Percentiles rank a stretch among this genome's conserved stretches.
Conservation (phyloP, 2,888 invertebrate genomes). For the Apamea sordens region DNA sequence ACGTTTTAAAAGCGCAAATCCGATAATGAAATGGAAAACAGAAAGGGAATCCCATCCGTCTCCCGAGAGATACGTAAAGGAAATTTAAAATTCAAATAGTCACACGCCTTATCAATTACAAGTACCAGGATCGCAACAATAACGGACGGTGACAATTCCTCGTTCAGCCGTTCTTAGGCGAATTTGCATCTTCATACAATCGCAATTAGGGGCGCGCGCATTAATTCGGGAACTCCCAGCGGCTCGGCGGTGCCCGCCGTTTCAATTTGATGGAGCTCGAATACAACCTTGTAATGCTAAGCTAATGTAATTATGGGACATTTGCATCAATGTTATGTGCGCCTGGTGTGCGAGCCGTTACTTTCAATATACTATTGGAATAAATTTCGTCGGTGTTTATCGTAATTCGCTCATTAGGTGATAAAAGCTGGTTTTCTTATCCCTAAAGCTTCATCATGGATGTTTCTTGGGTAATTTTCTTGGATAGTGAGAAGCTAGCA, state of each 20-base stretch:
- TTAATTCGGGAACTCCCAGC: conserved; percentile 68
- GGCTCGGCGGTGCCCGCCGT: conserved; percentile 66
- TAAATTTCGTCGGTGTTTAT: conserved; percentile 69
- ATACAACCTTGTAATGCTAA: conserved; percentile 78
- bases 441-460: conserved; percentile 46
- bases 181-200: conserved; percentile 89
- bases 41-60: conserved; percentile 77
- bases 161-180: conserved; percentile 78
- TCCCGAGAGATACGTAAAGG: conserved; percentile 71
- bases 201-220: conserved; percentile 83
- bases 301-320: conserved; percentile 81
- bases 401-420: conserved; percentile 64
- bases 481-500: conserved; percentile 53
- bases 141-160: conserved; percentile 80
- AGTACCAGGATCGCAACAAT: conserved; percentile 82
- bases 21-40: conserved; percentile 74
- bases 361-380: conserved; percentile 81
- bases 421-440: conserved; percentile 58
- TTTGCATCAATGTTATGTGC: conserved; percentile 85
- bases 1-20: conserved; percentile 69
- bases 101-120: conserved; percentile 89
- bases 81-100: conserved; percentile 88
- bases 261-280: conserved; percentile 79
- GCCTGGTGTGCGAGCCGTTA: conserved; percentile 80
- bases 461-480: conserved; percentile 46